These are phyloP conservation scores for Lineus longissimus DNA, from an alignment of 1,140 invertebrate genomes.

Conservation along the genomic window DNA sequence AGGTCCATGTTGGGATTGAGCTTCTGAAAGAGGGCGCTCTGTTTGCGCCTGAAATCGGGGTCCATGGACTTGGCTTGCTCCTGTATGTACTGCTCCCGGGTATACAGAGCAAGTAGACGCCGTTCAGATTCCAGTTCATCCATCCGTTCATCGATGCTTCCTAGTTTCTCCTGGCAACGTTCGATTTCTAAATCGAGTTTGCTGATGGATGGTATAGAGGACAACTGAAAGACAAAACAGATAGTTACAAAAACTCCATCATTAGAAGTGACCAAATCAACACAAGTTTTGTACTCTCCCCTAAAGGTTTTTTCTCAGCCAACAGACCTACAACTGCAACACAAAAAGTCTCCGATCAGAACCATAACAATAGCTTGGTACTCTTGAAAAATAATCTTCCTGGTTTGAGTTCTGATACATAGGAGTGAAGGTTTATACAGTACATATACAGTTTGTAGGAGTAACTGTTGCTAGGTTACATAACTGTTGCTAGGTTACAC, in stretches of 20 bases:
- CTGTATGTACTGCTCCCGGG: conserved; percentile 38
- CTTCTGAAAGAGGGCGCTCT: conserved; percentile 44
- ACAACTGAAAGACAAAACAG: conserved; percentile 17
- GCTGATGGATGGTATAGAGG: conserved; percentile 29
- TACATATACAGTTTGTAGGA: too few species aligned
- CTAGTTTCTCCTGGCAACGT: conserved; percentile 36
- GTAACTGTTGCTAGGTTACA: too few species aligned
- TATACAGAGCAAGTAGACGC: conserved; percentile 37
- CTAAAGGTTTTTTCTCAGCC: too few species aligned
- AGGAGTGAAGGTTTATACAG: too few species aligned
- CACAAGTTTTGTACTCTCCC: too few species aligned
- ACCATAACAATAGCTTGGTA: too few species aligned
- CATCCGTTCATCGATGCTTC: conserved; percentile 32
- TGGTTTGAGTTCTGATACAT: too few species aligned
- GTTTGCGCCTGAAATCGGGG: conserved; percentile 36
- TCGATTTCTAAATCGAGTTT: conserved; percentile 33
- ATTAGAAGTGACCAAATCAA: neutral
- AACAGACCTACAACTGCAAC: too few species aligned
- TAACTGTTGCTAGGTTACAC: too few species aligned
- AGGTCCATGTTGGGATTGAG: conserved; percentile 43
- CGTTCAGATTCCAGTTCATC: conserved; percentile 40
- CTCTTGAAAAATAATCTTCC: too few species aligned
- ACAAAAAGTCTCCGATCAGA: too few species aligned
- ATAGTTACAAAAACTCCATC: neutral
- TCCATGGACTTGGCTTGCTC: conserved; percentile 25